Percentiles rank a stretch among this genome's conserved stretches.
Evolutionary conservation across 2,113 vertebrate species (phyloP).

Genomic region (Coptodon bakossiorum): DNA sequence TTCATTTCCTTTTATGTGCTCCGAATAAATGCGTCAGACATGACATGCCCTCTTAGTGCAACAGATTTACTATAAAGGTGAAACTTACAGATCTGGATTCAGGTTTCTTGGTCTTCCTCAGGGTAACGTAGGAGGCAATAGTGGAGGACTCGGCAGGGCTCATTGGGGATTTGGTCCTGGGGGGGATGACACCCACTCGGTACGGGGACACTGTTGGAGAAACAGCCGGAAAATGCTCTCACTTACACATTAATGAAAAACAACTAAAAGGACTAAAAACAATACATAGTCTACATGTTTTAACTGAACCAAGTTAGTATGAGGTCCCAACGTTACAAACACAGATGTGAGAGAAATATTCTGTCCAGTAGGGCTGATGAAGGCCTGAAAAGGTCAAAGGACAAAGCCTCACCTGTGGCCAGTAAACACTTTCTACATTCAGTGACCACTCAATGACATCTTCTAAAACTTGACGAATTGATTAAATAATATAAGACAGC

Average conservation of each 20-base stretch:
- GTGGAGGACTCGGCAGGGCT: constrained; percentile 82
- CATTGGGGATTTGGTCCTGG: constrained; percentile 88
- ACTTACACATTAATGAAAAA: neutral
- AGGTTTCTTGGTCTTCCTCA: constrained; percentile 87
- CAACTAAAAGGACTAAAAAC: neutral
- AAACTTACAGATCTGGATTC: constrained; percentile 80
- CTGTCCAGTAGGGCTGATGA: neutral
- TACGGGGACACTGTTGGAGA: constrained; percentile 72
- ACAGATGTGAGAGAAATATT: neutral
- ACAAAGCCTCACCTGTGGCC: neutral
- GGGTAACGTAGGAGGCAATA: constrained; percentile 92
- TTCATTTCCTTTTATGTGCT: neutral
- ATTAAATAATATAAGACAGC: neutral
- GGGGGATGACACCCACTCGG: constrained; percentile 85
- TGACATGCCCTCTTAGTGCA: neutral
- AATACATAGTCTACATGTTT: neutral
- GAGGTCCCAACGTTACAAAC: neutral
- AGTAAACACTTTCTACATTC: neutral
- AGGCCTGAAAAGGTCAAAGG: neutral
- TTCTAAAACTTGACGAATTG: neutral
- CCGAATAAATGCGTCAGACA: neutral
- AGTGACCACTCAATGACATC: neutral
- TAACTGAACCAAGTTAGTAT: neutral
- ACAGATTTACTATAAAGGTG: neutral
- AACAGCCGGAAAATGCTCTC: neutral